Evolutionary conservation across 2,113 vertebrate species (phyloP), one percentile per base, ranked within the genome.

Genomic region (Campylomormyrus numenius): DNA sequence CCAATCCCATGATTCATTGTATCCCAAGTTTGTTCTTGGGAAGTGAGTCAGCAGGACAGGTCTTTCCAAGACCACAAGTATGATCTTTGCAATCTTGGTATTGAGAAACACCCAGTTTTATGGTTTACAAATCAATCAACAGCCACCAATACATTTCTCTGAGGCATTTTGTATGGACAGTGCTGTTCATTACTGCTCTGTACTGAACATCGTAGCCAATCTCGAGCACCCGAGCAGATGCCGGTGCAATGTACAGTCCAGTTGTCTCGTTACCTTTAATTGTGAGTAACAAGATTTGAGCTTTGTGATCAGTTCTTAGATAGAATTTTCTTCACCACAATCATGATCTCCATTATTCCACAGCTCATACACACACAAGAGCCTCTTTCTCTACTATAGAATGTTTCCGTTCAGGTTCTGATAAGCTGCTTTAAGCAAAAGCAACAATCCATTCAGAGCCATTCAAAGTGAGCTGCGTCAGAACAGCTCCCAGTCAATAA

Each of bases 401-500:
- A 27, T 89, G 90, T 87, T 91, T 91, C 7, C 27, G 50, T 62
- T 90, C 77, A 49, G 89, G 31, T 56, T 91, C 87, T 50, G 7
- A 62, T 62, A 62, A 62, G 53, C 88, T 89, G 42, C 19, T 21
- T n/a, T n/a, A 74, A 45, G 52, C 85, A 56, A 90, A 91, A 87
- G 85, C 77, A n/a, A 3, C 24, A 62, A 88, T 50, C 91, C 90
- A 86, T 50, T 90, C 90, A 42, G 24, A 49, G 1, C n/a, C 87
- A 2, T 46, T 66, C 21, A 39, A 35, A 15, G 84, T 74, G 31
- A 92, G 0, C 53, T 92, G 89, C 39, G 83, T 90, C 42, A 92
- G 88, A 24, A 93, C 88, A 19, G 90, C 88, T n/a, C 86, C 90
- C 10, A 90, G 56, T 5, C 91, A 58, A 50, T 91, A 92, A 48